phyloP scores from a whole-genome alignment of 2,797 vertebrate species.

The Carcharodon carcharias region DNA sequence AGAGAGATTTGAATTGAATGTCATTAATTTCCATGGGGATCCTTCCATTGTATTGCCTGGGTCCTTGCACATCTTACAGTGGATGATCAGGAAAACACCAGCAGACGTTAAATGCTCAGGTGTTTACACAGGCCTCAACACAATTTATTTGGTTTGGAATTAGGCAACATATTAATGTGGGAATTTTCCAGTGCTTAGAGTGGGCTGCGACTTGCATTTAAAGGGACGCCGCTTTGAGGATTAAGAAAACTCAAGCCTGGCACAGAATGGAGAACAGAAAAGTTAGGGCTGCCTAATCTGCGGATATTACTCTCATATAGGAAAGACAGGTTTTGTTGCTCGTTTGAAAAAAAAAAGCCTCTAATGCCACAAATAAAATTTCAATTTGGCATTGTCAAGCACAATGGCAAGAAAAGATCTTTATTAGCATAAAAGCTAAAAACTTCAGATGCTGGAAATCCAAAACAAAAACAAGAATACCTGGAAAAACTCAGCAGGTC shows the following conservation, averaged over 20 bases:
- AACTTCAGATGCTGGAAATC: too few relatives aligned
- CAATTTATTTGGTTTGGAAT: background rate
- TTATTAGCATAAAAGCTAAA: too few relatives aligned
- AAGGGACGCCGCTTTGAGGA: background rate
- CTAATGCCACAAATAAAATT: background rate
- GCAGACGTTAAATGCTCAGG: background rate
- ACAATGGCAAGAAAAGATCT: background rate
- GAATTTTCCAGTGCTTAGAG: background rate
- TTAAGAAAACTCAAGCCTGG: background rate
- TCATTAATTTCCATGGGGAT: background rate
- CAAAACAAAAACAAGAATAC: too few relatives aligned
- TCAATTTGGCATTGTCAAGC: background rate
- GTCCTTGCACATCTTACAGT: background rate
- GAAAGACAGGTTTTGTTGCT: background rate
- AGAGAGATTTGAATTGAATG: background rate
- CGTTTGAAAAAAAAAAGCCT: background rate
- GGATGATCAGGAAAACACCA: background rate
- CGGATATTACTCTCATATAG: background rate
- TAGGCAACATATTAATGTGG: background rate
- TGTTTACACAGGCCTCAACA: background rate
- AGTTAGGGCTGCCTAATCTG: background rate
- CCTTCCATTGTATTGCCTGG: background rate
- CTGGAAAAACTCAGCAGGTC: too few relatives aligned
- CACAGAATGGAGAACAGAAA: background rate
- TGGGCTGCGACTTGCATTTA: background rate